phyloP scores from a whole-genome alignment of 2,797 vertebrate species.

The Acrossocheilus fasciatus region DNA sequence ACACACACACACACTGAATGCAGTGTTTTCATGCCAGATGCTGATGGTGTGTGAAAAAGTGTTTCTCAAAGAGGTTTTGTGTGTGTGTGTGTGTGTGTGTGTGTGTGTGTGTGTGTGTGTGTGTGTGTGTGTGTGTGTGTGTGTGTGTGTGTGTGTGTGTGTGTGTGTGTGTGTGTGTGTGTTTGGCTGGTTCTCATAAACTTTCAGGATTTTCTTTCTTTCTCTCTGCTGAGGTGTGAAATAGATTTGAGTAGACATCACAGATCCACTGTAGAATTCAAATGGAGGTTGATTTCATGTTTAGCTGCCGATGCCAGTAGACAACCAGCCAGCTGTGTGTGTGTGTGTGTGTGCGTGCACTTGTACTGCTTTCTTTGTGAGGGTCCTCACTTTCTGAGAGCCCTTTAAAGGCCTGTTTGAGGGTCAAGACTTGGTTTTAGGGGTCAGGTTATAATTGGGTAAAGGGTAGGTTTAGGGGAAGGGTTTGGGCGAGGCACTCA shows the following conservation, averaged over 20 bases:
- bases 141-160: too few species aligned
- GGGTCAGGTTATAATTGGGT: too few species aligned
- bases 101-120: not conserved
- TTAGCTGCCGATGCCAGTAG: not conserved
- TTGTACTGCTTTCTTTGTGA: too few species aligned
- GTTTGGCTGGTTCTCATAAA: not conserved
- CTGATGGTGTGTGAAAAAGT: not conserved
- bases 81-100: too few species aligned
- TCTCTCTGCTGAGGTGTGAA: slow-evolving; percentile 6
- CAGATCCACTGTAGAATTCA: not conserved
- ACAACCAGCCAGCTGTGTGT: not conserved
- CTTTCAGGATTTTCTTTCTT: slow-evolving; percentile 7
- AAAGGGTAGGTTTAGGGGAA: too few species aligned
- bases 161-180: not conserved
- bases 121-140: not conserved
- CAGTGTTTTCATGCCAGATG: slow-evolving; percentile 9
- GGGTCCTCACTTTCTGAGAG: too few species aligned
- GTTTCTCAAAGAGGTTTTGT: not conserved
- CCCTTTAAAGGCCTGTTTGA: too few species aligned
- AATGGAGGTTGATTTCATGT: not conserved
- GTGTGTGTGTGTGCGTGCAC: too few species aligned
- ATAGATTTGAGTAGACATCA: not conserved
- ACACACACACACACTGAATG: not conserved
- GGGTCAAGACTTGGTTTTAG: too few species aligned
- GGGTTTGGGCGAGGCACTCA: too few species aligned